Conservation (phyloP, 2,888 invertebrate species). For the Lumbricus terrestris region DNA sequence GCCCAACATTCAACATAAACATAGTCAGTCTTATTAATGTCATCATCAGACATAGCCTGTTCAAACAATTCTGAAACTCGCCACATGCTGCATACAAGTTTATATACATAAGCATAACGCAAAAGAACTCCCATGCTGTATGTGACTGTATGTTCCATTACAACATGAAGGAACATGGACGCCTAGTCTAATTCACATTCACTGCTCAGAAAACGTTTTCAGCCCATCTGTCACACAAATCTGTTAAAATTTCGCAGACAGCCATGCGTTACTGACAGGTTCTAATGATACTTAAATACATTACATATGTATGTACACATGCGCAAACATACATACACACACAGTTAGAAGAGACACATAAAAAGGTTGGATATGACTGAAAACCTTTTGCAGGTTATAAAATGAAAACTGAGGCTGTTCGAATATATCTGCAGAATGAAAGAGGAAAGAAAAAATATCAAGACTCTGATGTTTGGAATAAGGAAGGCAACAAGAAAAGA, state of each 20-base stretch:
- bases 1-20: neutral
- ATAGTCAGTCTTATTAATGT: neutral
- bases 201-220: neutral
- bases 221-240: neutral
- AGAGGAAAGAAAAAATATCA: no score
- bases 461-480: no score
- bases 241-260: neutral
- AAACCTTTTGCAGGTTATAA: no score
- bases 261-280: neutral
- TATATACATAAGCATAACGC: neutral
- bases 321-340: no score
- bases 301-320: neutral
- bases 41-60: neutral
- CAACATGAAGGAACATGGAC: neutral
- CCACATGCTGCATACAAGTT: neutral
- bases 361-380: no score
- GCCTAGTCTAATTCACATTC: neutral
- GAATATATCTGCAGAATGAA: no score
- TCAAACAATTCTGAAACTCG: neutral
- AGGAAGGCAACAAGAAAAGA: no score
- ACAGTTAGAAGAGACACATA: no score
- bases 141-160: neutral
- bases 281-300: neutral
- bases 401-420: no score
- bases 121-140: neutral